phyloP scores from a whole-genome alignment of 64 coral and sea anemone species.

The Catalaphyllia jardinei region DNA sequence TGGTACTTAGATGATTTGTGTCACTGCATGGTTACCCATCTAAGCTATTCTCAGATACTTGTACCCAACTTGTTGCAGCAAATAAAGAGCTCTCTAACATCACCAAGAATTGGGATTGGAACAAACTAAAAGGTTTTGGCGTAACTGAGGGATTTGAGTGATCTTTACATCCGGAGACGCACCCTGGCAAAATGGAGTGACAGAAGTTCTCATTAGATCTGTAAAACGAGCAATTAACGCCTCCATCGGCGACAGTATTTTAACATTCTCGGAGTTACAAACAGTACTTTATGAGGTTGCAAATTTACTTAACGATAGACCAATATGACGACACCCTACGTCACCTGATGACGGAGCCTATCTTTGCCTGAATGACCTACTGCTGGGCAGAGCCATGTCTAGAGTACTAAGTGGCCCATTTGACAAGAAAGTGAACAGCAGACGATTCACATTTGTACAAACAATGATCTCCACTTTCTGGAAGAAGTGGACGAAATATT shows the following conservation, averaged over 20 bases:
- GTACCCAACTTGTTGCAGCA: slow-evolving; percentile 16
- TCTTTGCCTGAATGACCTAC: slow-evolving; percentile 54
- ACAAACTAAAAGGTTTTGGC: neutral
- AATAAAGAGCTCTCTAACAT: slow-evolving; percentile 9
- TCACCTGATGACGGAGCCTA: slow-evolving; percentile 39
- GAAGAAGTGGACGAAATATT: slow-evolving; percentile 42
- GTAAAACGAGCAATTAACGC: slow-evolving; percentile 19
- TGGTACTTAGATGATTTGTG: slow-evolving; percentile 37
- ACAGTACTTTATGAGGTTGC: slow-evolving; percentile 3
- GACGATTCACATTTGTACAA: slow-evolving; percentile 47
- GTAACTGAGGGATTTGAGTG: slow-evolving; percentile 33
- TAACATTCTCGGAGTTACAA: slow-evolving; percentile 25
- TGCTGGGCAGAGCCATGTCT: slow-evolving; percentile 48
- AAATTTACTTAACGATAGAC: slow-evolving; percentile 40
- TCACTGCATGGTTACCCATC: slow-evolving; percentile 30
- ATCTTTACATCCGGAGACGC: slow-evolving; percentile 19
- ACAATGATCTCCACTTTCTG: slow-evolving; percentile 35
- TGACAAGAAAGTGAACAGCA: neutral
- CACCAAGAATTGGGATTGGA: neutral
- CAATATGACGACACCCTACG: slow-evolving; percentile 49
- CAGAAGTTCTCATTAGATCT: slow-evolving; percentile 33
- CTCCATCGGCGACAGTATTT: neutral
- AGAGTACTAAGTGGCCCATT: slow-evolving; percentile 47
- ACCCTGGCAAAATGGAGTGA: slow-evolving; percentile 29
- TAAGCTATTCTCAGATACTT: slow-evolving; percentile 17